Base-by-base conservation (phyloP, 2,888 invertebrate genomes). In the Cepaea hortensis region DNA sequence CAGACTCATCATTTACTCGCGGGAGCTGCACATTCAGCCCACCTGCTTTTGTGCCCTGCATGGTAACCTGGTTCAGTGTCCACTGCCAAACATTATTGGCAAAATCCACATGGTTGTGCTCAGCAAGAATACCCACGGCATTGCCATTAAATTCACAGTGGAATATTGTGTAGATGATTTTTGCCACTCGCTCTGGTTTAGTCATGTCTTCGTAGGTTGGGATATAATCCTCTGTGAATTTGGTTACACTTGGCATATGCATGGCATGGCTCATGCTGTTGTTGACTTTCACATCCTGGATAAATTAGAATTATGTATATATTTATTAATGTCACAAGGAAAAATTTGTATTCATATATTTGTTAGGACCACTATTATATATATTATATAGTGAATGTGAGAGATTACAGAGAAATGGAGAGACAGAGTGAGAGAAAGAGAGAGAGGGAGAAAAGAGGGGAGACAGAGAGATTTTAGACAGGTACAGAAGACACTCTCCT, bases 61-160 rank as follows among this genome's bases (percentile, higher is more conserved):
- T 96, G 0, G 97, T 96, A 88, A 97, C 97, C 92, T 98, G 97
- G 94, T 97, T 97, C 81, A 99, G 94, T 55, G 97, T 96, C 96
- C 99, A 99, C 93, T 99, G 98, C 95, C 98, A 99, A 0, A 99
- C 95, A 95, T 99, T 99, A 93, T 99, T 99, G 0, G 99, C 98
- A 89, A 98, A 97, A 90, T 98, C 96, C 91, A 99, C 96, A 94
- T 99, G 95, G 76, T 98, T 98, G 91, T 97, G 97, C 91, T 99
- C 98, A 85, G 96, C 96, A 89, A 99, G 96, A 20, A 98, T 98
- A 4, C 95, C 95, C 93, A 96, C 96, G 0, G 97, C 97, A 94
- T 99, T 99, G 91, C 97, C 97, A 0, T 96, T 96, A 72, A 99
- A 97, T 87, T 97, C 95, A 83, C 97, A 97, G 90, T 96, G 96